These are phyloP conservation scores for Aldrovandia affinis DNA, from an alignment of 2,797 vertebrate genomes.

Conservation along the genomic window DNA sequence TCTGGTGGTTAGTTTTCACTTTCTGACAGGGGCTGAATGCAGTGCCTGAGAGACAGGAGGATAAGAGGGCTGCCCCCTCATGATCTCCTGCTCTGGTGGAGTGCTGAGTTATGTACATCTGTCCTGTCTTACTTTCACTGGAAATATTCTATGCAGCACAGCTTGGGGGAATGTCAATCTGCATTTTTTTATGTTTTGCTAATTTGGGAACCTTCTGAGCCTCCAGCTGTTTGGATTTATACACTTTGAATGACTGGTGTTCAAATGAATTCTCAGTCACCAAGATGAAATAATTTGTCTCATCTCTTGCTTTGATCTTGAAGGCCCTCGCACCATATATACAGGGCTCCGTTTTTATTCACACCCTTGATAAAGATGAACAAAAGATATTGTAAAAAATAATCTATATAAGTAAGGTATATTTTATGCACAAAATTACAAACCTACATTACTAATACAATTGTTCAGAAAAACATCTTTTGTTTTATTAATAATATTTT, in stretches of 20 bases:
- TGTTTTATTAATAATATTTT: too few species aligned
- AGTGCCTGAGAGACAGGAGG: background rate
- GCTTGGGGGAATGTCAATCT: conserved; percentile 44
- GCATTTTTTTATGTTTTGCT: conserved; percentile 26
- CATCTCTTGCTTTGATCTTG: background rate
- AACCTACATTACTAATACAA: too few species aligned
- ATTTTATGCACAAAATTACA: too few species aligned
- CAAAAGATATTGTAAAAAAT: too few species aligned
- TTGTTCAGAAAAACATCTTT: too few species aligned
- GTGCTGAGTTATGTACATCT: conserved; percentile 66
- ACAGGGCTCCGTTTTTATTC: too few species aligned
- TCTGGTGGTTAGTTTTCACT: too few species aligned
- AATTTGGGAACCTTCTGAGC: conserved; percentile 33
- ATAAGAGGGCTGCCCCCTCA: background rate
- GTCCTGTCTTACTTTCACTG: conserved; percentile 56
- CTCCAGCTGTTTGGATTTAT: background rate
- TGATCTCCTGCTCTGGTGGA: conserved; percentile 54
- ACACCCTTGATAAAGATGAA: too few species aligned
- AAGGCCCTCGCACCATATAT: background rate
- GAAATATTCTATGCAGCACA: conserved; percentile 65
- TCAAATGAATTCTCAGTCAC: conserved; percentile 1
- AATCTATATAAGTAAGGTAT: too few species aligned
- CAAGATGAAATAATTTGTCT: background rate
- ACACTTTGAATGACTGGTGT: conserved; percentile 39
- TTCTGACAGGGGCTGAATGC: background rate